Conservation (phyloP, 53 echinoderm and acorn worm species). For the Hippasteria phrygiana region DNA sequence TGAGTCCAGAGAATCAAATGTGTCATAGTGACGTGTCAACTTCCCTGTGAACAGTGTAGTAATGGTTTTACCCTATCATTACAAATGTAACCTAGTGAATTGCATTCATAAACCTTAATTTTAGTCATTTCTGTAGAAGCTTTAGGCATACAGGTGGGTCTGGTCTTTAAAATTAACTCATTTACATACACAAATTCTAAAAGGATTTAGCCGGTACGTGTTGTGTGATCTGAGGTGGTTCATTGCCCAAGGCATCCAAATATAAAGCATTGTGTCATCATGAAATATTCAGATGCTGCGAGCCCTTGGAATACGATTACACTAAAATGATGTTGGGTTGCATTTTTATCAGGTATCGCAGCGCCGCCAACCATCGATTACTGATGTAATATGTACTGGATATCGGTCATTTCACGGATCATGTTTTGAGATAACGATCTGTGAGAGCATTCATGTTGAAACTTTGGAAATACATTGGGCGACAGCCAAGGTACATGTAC, state of each 20-base stretch:
- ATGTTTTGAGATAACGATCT: no score
- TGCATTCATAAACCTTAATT: neutral
- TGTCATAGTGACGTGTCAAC: no score
- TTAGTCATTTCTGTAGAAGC: neutral
- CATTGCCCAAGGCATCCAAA: neutral
- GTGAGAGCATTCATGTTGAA: no score
- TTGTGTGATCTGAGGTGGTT: neutral
- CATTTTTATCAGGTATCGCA: neutral
- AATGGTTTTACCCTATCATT: no score
- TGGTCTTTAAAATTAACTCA: neutral
- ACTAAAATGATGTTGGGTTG: neutral
- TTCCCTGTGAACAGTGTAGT: no score
- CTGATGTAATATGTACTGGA: no score
- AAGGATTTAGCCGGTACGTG: neutral
- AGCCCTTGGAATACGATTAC: neutral
- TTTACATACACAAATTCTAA: neutral
- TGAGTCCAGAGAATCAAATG: no score
- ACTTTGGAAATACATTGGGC: no score
- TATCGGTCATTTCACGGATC: no score
- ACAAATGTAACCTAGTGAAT: neutral
- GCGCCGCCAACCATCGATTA: no score
- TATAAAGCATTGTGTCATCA: neutral
- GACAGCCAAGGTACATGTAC: no score
- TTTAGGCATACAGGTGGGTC: neutral
- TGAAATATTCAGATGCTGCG: conserved; percentile 2